Base-by-base conservation (phyloP, 2,888 invertebrate species). In the Reticulitermes lucifugus region DNA sequence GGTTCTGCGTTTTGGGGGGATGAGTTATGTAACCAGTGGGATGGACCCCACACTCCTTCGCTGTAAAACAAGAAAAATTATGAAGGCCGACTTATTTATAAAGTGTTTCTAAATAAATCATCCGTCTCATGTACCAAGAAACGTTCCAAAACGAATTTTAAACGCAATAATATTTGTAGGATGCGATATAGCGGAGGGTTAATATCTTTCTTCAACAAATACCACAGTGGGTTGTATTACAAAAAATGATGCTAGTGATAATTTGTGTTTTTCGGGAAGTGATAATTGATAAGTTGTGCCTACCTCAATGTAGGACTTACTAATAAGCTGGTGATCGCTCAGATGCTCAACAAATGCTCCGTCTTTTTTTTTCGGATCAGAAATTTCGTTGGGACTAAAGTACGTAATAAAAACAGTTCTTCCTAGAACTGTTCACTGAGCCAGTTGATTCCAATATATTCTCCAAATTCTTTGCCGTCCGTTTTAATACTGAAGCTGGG, bases 51-150 rank as follows among this genome's bases (percentile, higher is more conserved):
- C 43, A 75, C 43, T 60, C 60, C 60, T 60, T 60, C 22, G 60
- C 60, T 60, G 18, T 35, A 35, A 9, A 77, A 9, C 4, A 21
- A 18, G 46, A 12, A 77, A 77, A 77, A 43, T 46, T 77, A 77
- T 46, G 43, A n/a, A 77, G 35, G 46, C 51, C 6, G 77, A 77
- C 22, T n/a, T 77, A 77, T 77, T 77, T 46, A 77, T 77, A 77
- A 77, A 51, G 77, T 46, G 51, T 77, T 77, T 77, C 77, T 77
- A 46, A 77, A 77, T 77, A 77, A 77, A 77, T 77, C 51, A 77
- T 46, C 29, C 77, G 77, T 46, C 51, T 43, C 77, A 51, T 77
- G 51, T n/a, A 22, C 46, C n/a, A 46, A 51, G 46, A n/a, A 51
- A n/a, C 46, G 77, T 46, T 77, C 46, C 41, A 46, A 77, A 46